These are phyloP conservation scores for Drosophila mayri DNA, from an alignment of 1,140 invertebrate genomes.

Conservation along the genomic window DNA sequence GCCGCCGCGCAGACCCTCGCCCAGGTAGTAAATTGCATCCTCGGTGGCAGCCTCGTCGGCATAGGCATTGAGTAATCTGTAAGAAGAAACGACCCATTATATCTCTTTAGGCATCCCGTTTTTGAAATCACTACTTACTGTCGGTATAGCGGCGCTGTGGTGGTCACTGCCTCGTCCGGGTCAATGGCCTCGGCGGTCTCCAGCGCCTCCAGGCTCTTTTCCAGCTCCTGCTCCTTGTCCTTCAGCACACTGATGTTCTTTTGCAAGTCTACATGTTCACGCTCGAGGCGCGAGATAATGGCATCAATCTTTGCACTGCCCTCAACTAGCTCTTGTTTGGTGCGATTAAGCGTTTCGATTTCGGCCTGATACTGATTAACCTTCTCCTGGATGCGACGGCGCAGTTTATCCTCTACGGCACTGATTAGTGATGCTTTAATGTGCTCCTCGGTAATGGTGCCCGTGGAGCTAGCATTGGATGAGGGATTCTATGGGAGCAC, in stretches of 20 bases:
- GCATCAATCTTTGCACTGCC: slow-evolving; percentile 94
- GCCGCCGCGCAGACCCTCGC: slow-evolving; percentile 96
- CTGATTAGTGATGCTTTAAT: slow-evolving; percentile 96
- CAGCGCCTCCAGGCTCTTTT: slow-evolving; percentile 92
- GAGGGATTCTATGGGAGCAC: slow-evolving; percentile 53
- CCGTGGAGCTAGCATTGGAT: slow-evolving; percentile 81
- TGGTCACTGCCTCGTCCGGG: slow-evolving; percentile 98
- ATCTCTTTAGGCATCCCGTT: too few species aligned
- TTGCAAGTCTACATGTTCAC: slow-evolving; percentile 94
- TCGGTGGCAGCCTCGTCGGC: slow-evolving; percentile 99
- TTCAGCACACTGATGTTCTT: slow-evolving; percentile 93
- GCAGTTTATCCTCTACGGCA: slow-evolving; percentile 97
- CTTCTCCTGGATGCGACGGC: slow-evolving; percentile 93
- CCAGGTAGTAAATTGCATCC: slow-evolving; percentile 99
- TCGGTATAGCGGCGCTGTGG: slow-evolving; percentile 97
- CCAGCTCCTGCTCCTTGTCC: slow-evolving; percentile 94
- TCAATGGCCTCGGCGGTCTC: slow-evolving; percentile 93
- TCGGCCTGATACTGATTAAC: slow-evolving; percentile 96
- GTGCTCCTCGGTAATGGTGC: slow-evolving; percentile 97
- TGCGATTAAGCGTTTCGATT: slow-evolving; percentile 94
- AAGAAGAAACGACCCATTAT: neutral
- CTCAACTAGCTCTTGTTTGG: slow-evolving; percentile 94
- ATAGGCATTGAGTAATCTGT: slow-evolving; percentile 96
- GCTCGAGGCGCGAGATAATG: slow-evolving; percentile 92
- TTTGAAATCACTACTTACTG: slow-evolving; percentile 87